These are phyloP conservation scores for Eremophila alpestris DNA, from an alignment of 2,797 vertebrate species.

Conservation along the genomic window DNA sequence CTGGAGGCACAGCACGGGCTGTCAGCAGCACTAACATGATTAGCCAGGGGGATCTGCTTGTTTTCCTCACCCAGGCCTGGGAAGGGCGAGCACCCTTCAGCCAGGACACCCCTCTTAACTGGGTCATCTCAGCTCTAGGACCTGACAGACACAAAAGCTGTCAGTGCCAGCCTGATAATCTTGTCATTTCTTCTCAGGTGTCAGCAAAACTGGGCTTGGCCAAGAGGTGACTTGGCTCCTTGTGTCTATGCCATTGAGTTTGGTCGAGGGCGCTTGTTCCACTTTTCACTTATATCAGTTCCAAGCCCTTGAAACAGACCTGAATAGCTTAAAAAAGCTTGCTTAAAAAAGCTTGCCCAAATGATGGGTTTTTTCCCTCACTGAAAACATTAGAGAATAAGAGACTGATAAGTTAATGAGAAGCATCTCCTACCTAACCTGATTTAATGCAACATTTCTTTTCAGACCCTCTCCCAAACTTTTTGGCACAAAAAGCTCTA, in stretches of 20 bases:
- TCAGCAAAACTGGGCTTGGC: conserved; percentile 56
- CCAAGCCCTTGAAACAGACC: not conserved
- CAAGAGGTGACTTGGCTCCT: conserved; percentile 10
- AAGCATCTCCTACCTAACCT: not conserved
- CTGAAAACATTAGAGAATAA: not conserved
- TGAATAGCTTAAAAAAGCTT: not conserved
- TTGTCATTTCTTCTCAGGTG: not conserved
- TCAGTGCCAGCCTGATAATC: not conserved
- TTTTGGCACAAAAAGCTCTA: not conserved
- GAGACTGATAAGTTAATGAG: not conserved
- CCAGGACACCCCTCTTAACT: conserved; percentile 28
- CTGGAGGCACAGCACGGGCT: not conserved
- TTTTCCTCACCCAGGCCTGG: not conserved
- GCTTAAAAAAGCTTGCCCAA: not conserved
- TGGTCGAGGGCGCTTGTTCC: not conserved
- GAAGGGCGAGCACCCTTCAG: not conserved
- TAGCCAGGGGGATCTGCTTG: conserved; percentile 47
- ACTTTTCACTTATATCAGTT: not conserved
- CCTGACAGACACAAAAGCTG: not conserved
- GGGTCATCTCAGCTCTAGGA: conserved; percentile 58
- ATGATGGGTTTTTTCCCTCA: not conserved
- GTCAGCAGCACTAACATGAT: conserved; percentile 58
- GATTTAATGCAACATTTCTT: not conserved
- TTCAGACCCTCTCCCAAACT: accelerated
- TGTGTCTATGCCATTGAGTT: not conserved